These are phyloP conservation scores for Altica lythri DNA, from an alignment of 2,888 invertebrate species.

Conservation along the genomic window DNA sequence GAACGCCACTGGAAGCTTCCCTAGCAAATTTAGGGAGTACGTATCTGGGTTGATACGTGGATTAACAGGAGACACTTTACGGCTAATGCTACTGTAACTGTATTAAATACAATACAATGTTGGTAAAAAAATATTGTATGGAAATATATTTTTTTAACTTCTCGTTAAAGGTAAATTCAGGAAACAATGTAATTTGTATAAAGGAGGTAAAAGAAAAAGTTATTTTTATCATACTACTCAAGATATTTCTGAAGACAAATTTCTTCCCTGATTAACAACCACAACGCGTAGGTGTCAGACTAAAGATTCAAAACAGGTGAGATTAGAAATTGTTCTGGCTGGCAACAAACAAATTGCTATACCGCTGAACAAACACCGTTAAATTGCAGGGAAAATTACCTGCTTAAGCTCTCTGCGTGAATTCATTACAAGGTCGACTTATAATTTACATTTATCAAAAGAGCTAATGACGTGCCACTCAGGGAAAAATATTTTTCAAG, in stretches of 20 bases:
- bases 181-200: too few species aligned
- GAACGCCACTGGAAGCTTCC: slow-evolving; percentile 28
- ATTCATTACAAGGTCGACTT: slow-evolving; percentile 54
- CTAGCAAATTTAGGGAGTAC: slow-evolving; percentile 6
- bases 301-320: slow-evolving; percentile 18
- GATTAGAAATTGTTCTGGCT: slow-evolving; percentile 21
- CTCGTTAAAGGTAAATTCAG: too few species aligned
- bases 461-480: slow-evolving; percentile 37
- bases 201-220: too few species aligned
- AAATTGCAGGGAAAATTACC: slow-evolving; percentile 57
- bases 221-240: too few species aligned
- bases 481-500: slow-evolving; percentile 34
- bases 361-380: slow-evolving; percentile 51
- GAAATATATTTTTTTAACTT: too few species aligned
- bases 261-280: slow-evolving; percentile 7
- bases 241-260: slow-evolving; percentile 4
- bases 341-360: slow-evolving; percentile 28
- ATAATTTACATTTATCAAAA: slow-evolving; percentile 53
- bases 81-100: slow-evolving; percentile 4
- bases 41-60: slow-evolving; percentile 19
- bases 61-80: slow-evolving; percentile 17
- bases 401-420: slow-evolving; percentile 50
- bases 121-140: background rate
- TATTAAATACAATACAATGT: background rate
- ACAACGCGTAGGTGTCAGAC: slow-evolving; percentile 9